These are phyloP conservation scores for Meda fulgida DNA, from an alignment of 2,797 vertebrate genomes.

Conservation along the genomic window DNA sequence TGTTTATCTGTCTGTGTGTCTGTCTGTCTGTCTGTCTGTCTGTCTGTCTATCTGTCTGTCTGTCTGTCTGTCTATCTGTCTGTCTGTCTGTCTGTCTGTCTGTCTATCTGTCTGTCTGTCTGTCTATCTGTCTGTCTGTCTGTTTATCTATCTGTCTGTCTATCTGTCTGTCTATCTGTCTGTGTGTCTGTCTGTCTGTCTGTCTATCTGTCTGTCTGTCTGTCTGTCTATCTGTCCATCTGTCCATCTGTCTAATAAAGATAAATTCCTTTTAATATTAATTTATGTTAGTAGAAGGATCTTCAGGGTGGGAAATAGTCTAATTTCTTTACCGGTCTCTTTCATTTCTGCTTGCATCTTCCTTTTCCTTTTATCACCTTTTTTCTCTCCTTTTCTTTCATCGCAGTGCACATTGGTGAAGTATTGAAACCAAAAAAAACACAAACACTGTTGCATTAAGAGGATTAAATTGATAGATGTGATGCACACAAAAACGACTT, in stretches of 20 bases:
- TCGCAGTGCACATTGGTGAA: conserved; percentile 17
- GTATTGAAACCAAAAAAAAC: conserved; percentile 30
- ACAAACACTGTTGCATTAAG: conserved; percentile 32
- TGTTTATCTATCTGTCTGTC: too few relatives aligned
- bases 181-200: too few relatives aligned
- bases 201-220: too few relatives aligned
- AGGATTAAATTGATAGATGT: conserved; percentile 45
- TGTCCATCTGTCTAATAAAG: not conserved
- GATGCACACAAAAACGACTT: conserved; percentile 24
- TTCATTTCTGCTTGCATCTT: not conserved
- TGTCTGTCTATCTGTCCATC: too few relatives aligned
- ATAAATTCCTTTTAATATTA: not conserved
- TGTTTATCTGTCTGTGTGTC: too few relatives aligned
- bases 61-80: too few relatives aligned
- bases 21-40: too few relatives aligned
- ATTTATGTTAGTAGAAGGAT: not conserved
- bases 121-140: accelerated
- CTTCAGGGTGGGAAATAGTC: not conserved
- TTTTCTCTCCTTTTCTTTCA: conserved; percentile 1
- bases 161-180: too few relatives aligned
- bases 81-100: too few relatives aligned
- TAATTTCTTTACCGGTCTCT: not conserved
- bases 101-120: too few relatives aligned
- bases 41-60: accelerated
- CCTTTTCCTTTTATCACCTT: not conserved